A percentile compares a stretch with the other conserved stretches of the same genome.
Conservation (phyloP, 2,113 vertebrate genomes). For the Otis tarda region DNA sequence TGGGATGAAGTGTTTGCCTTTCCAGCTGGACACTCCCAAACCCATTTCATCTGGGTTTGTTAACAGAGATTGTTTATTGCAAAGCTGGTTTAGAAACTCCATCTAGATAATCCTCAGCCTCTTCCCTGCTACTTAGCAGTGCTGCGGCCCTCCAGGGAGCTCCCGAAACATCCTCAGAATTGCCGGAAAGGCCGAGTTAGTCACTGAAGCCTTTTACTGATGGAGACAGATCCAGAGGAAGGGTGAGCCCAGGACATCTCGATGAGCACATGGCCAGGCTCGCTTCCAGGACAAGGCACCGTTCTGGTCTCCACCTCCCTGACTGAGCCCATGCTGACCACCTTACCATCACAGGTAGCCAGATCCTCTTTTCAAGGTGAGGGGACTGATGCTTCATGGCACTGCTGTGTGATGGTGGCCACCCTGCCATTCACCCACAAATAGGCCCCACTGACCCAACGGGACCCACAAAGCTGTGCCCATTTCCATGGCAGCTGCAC, state of each 20-base stretch:
- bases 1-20: conserved; percentile 1
- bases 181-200: background rate
- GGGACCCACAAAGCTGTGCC: background rate
- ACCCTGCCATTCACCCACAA: background rate
- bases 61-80: background rate
- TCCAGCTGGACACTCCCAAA: conserved; percentile 46
- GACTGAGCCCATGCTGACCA: background rate
- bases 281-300: background rate
- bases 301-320: background rate
- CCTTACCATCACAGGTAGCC: background rate
- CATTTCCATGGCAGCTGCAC: background rate
- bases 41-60: background rate
- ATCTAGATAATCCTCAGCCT: background rate
- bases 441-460: too few species aligned
- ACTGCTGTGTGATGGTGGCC: background rate
- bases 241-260: background rate
- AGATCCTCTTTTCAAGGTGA: background rate
- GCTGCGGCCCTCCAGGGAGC: background rate
- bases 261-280: background rate
- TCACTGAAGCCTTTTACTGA: background rate
- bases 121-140: background rate
- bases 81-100: background rate
- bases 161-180: background rate
- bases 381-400: background rate
- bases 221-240: background rate